Conservation (phyloP, 2,797 vertebrate genomes). For the Sciaenops ocellatus region DNA sequence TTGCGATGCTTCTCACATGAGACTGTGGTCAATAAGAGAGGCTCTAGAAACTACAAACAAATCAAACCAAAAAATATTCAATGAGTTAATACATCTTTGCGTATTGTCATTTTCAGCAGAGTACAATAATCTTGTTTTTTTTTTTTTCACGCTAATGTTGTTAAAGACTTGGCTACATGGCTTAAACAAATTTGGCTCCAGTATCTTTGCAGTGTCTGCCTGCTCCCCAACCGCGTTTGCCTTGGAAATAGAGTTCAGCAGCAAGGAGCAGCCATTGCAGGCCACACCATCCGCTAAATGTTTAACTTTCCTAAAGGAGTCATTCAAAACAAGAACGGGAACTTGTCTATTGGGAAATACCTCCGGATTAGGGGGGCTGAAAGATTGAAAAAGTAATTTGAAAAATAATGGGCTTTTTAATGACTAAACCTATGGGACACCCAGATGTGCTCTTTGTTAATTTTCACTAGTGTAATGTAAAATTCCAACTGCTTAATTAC, state of each 20-base stretch:
- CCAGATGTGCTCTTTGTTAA: conserved; percentile 93
- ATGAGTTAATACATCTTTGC: conserved; percentile 30
- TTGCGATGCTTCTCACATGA: conserved; percentile 44
- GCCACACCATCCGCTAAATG: conserved; percentile 82
- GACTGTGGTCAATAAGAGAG: conserved; percentile 47
- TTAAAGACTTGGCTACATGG: conserved; percentile 42
- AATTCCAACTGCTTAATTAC: conserved; percentile 93
- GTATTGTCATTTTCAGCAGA: conserved; percentile 28
- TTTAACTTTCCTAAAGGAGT: conserved; percentile 89
- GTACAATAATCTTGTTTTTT: not conserved
- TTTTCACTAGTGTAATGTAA: conserved; percentile 93
- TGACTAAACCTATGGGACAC: conserved; percentile 92
- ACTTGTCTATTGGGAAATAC: conserved; percentile 90
- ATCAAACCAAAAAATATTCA: conserved; percentile 20
- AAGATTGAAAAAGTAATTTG: conserved; percentile 93
- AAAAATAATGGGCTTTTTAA: conserved; percentile 95
- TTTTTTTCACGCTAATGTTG: conserved; percentile 25
- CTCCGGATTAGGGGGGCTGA: conserved; percentile 90
- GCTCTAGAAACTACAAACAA: conserved; percentile 33
- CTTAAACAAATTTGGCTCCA: conserved; percentile 56
- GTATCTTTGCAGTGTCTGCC: conserved; percentile 59
- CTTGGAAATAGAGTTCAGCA: conserved; percentile 77
- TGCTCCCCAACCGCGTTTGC: conserved; percentile 68
- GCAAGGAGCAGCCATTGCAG: conserved; percentile 72
- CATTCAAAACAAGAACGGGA: conserved; percentile 87